Evolutionary conservation across 35 echinoderm and acorn worm genomes (phyloP).

Genomic region (Eucidaris tribuloides): DNA sequence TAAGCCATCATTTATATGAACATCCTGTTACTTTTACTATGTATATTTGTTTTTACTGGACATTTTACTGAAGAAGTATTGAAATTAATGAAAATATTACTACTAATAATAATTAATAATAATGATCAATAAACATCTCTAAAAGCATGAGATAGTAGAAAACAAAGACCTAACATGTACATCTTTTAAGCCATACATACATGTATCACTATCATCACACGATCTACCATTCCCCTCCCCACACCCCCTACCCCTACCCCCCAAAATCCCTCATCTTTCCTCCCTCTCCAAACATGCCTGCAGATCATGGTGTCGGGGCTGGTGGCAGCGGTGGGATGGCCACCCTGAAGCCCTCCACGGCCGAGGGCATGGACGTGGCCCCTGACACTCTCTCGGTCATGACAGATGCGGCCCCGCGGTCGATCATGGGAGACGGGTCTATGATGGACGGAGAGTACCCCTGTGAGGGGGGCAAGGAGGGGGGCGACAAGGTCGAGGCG

Average conservation of each 20-base stretch:
- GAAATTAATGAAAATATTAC: no score
- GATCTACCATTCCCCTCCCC: neutral
- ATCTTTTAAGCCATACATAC: neutral
- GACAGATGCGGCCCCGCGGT: conserved; percentile 51
- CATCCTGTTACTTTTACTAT: no score
- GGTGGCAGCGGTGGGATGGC: conserved; percentile 3
- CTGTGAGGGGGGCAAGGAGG: neutral
- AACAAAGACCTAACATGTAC: no score
- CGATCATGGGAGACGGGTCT: conserved; percentile 42
- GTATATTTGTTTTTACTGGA: no score
- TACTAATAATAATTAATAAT: no score
- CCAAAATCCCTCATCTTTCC: no score
- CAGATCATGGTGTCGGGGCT: neutral
- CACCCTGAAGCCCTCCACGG: conserved; percentile 10
- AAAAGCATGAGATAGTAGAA: no score
- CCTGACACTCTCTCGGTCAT: conserved; percentile 66
- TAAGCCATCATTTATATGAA: no score
- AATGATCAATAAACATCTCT: no score
- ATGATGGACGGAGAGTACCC: conserved; percentile 36
- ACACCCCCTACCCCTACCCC: neutral
- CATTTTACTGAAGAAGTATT: no score
- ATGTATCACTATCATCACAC: neutral
- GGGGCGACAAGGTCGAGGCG: neutral
- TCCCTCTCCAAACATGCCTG: neutral
- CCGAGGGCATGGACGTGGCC: conserved; percentile 23